phyloP scores from a whole-genome alignment of 2,888 invertebrate species.

The Bimastos eiseni region DNA sequence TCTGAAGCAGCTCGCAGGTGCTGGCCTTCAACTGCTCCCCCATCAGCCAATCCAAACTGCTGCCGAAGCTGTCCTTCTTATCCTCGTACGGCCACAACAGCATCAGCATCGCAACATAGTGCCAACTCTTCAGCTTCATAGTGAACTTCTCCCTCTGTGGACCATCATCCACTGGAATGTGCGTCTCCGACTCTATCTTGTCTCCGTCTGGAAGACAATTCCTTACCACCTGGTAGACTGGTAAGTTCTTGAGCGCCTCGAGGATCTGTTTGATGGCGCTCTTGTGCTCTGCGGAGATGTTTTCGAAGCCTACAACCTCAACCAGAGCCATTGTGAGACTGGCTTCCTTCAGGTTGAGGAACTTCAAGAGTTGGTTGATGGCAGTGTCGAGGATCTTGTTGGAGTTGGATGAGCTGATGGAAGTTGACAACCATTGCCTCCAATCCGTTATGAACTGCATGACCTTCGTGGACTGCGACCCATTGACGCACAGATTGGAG shows the following conservation, averaged over 20 bases:
- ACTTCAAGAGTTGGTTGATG: slow-evolving; percentile 17
- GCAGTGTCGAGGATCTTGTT: not conserved
- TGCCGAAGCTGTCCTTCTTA: slow-evolving; percentile 9
- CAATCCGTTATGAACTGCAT: not conserved
- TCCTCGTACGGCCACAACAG: slow-evolving; percentile 46
- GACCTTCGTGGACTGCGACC: not conserved
- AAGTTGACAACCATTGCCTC: not conserved
- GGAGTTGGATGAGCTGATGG: not conserved
- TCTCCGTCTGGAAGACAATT: not conserved
- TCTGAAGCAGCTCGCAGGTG: slow-evolving; percentile 33
- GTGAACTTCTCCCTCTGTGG: not conserved
- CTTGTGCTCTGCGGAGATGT: not conserved
- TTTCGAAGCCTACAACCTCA: not conserved
- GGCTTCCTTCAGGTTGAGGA: not conserved
- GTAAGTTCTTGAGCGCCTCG: slow-evolving; percentile 20
- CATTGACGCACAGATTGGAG: slow-evolving; percentile 20
- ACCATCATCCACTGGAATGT: not conserved
- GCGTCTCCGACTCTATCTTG: not conserved
- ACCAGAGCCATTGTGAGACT: not conserved
- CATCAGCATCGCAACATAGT: slow-evolving; percentile 43
- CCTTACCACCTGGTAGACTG: slow-evolving; percentile 21
- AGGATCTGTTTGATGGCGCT: not conserved
- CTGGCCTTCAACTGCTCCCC: slow-evolving; percentile 26
- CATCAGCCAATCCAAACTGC: not conserved
- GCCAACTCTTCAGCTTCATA: slow-evolving; percentile 23